These are phyloP conservation scores for Papilio protenor DNA, from an alignment of 2,888 invertebrate genomes.

Conservation along the genomic window DNA sequence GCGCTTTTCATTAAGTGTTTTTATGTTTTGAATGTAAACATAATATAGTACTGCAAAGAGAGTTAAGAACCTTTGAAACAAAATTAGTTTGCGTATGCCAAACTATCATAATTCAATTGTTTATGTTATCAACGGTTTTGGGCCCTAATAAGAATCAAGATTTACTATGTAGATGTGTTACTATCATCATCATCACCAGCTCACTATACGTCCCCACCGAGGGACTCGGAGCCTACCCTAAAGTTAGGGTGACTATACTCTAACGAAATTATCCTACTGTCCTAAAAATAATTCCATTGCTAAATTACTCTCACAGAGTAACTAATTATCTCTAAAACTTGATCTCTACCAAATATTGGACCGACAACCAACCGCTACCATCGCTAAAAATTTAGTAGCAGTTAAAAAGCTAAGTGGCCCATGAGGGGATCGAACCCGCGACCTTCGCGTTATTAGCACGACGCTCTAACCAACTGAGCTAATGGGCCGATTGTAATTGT, in stretches of 20 bases:
- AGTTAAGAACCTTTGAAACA: not conserved
- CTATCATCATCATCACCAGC: no score
- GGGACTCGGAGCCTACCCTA: no score
- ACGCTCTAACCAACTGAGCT: slow-evolving; percentile 64
- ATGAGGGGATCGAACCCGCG: slow-evolving; percentile 60
- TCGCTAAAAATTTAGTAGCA: not conserved
- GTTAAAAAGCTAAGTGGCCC: slow-evolving; percentile 49
- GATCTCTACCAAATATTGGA: not conserved
- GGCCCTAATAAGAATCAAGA: not conserved
- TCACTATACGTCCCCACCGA: no score
- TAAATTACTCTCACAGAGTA: not conserved
- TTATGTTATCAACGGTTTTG: not conserved
- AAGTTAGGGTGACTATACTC: no score
- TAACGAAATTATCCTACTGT: not conserved
- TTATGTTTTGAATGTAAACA: slow-evolving; percentile 28
- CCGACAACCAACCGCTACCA: not conserved
- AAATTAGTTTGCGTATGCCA: not conserved
- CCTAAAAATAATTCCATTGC: not conserved
- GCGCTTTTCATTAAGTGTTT: slow-evolving; percentile 39
- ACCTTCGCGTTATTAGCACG: slow-evolving; percentile 64
- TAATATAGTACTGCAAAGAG: not conserved
- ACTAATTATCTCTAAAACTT: not conserved
- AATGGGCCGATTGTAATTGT: slow-evolving; percentile 47
- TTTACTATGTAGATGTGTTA: not conserved
- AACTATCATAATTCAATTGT: not conserved